Percentiles rank a stretch among this genome's conserved stretches.
phyloP scores from a whole-genome alignment of 2,888 invertebrate genomes.

The Acronicta alni region DNA sequence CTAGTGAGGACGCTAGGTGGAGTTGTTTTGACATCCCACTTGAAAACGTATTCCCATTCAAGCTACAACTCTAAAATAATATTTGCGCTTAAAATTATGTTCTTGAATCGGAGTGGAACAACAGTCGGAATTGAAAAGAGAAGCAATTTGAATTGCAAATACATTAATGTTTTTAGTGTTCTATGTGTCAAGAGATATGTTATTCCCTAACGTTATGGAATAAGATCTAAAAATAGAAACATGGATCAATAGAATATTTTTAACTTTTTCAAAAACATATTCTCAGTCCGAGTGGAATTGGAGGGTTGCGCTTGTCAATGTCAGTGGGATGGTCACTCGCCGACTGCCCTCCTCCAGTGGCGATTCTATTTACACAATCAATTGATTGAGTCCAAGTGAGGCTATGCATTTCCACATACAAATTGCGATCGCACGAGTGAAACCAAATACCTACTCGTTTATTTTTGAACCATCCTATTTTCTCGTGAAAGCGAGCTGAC shows the following conservation, averaged over 20 bases:
- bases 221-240: background rate
- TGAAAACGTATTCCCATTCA: background rate
- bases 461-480: too few species aligned
- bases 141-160: too few species aligned
- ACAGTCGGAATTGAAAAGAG: too few species aligned
- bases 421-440: conserved; percentile 1
- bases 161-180: too few species aligned
- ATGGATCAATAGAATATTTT: background rate
- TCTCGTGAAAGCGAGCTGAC: too few species aligned
- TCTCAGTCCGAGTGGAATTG: background rate
- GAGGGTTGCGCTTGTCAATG: conserved; percentile 14
- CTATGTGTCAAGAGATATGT: background rate
- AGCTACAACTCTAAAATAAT: too few species aligned
- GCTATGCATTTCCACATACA: conserved; percentile 15
- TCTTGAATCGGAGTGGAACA: too few species aligned
- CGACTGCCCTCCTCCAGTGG: conserved; percentile 9
- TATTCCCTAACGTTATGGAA: background rate
- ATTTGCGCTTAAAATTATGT: too few species aligned
- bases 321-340: conserved; percentile 10
- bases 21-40: conserved; percentile 14
- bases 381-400: conserved; percentile 16
- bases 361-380: conserved; percentile 35
- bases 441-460: too few species aligned
- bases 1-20: background rate
- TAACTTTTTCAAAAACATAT: conserved; percentile 1